Evolutionary conservation across 2,888 invertebrate genomes (phyloP).

Genomic region (Lasioglossum figueresi): DNA sequence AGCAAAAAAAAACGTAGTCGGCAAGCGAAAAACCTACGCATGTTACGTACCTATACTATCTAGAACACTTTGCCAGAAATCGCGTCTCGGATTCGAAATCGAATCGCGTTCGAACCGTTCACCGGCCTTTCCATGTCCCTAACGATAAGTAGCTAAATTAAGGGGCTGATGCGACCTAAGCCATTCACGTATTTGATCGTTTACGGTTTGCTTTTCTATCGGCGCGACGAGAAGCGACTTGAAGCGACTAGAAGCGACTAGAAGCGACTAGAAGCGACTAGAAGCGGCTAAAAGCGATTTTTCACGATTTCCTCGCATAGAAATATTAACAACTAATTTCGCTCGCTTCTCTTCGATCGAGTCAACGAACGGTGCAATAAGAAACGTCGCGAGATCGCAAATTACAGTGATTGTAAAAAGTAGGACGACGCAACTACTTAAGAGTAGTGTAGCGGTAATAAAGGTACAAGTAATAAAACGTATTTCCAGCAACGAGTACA

Average conservation of each 20-base stretch:
- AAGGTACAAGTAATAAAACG: neutral
- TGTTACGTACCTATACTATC: neutral
- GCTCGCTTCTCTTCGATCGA: neutral
- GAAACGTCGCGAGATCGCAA: slow-evolving; percentile 1
- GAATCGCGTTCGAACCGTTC: neutral
- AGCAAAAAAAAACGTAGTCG: neutral
- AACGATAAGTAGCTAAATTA: neutral
- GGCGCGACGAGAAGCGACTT: neutral
- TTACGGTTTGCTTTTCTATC: neutral
- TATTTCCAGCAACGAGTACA: neutral
- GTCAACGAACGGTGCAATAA: neutral
- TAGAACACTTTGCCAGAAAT: neutral
- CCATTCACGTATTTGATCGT: neutral
- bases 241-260: neutral
- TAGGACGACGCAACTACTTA: neutral
- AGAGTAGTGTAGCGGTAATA: neutral
- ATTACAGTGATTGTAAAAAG: slow-evolving; percentile 14
- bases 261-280: neutral
- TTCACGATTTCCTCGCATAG: neutral
- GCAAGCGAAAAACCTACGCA: neutral
- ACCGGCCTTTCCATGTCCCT: neutral
- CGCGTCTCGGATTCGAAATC: neutral
- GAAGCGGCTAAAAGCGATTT: neutral
- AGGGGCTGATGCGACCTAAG: neutral
- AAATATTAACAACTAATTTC: neutral